Evolutionary conservation across 2,113 vertebrate genomes (phyloP), one percentile per base, ranked within the genome.

Genomic region (Struthio camelus): DNA sequence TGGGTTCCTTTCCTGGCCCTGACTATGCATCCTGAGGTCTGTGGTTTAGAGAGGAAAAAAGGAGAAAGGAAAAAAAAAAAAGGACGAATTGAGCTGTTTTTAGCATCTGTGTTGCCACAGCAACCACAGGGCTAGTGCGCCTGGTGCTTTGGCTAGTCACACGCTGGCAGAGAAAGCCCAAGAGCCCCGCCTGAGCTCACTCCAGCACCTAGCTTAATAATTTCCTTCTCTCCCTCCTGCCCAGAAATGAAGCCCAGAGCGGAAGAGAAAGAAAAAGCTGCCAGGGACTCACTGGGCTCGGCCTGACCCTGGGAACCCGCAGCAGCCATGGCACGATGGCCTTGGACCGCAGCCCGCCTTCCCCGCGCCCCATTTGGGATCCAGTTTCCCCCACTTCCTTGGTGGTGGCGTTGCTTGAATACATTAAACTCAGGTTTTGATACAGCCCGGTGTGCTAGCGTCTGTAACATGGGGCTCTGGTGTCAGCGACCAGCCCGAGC

Each of bases 241-340:
- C 42, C 87, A 97, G 97, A 85, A 59, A 50, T 3, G 14, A 96
- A 96, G 25, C 42, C 94, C 59, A 82, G 59, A 85, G 40, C 14
- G n/a, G 90, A 94, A 80, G 42, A 0, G 1, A 71, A 11, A 28
- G 90, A 79, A 82, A 87, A 93, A 62, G 6, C 88, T 46, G 91
- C 90, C 27, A 48, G 71, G 27, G 94, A 96, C 72, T 96, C 87
- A 0, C 56, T 94, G 0, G 79, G 94, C 44, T 97, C 95, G 14
- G 36, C 32, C 32, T 85, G 66, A 85, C 38, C 69, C 11, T 9
- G 3, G 3, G 27, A 70, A n/a, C n/a, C n/a, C n/a, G n/a, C n/a
- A n/a, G n/a, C n/a, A n/a, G n/a, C n/a, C n/a, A n/a, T n/a, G n/a
- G n/a, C n/a, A n/a, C n/a, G n/a, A n/a, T n/a, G n/a, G n/a, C n/a